phyloP scores from a whole-genome alignment of 2,888 invertebrate species.

The Cactoblastis cactorum region DNA sequence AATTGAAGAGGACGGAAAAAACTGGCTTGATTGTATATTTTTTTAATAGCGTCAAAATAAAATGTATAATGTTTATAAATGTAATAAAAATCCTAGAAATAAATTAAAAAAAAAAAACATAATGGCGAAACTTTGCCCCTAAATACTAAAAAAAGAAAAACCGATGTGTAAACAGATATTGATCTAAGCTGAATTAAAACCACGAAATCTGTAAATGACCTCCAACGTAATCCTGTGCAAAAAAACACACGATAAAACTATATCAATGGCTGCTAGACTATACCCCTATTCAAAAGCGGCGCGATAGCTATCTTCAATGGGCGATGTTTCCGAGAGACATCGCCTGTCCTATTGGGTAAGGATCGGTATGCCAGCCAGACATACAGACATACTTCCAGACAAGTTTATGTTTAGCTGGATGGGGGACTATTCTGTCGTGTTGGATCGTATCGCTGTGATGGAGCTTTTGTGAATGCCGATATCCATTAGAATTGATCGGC shows the following conservation, averaged over 20 bases:
- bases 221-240: background rate
- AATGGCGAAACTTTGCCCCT: too few relatives aligned
- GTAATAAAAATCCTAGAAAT: too few relatives aligned
- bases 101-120: too few relatives aligned
- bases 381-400: conserved; percentile 26
- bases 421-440: conserved; percentile 9
- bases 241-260: background rate
- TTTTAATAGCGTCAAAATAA: too few relatives aligned
- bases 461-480: conserved; percentile 7
- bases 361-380: conserved; percentile 47
- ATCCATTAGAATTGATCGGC: background rate
- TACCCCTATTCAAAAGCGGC: conserved; percentile 40
- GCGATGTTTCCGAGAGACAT: conserved; percentile 44
- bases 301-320: conserved; percentile 59
- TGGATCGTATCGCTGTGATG: conserved; percentile 10
- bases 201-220: background rate
- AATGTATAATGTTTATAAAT: too few relatives aligned
- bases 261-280: conserved; percentile 27
- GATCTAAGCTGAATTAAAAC: background rate
- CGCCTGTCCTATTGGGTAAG: conserved; percentile 49
- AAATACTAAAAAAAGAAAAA: too few relatives aligned
- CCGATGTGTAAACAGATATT: too few relatives aligned
- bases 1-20: conserved; percentile 3
- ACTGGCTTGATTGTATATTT: too few relatives aligned
- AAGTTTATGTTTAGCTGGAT: conserved; percentile 12